Percentiles rank a stretch among this genome's conserved stretches.
These are phyloP conservation scores for Mustelus asterias DNA, from an alignment of 2,113 vertebrate genomes.

Conservation along the genomic window DNA sequence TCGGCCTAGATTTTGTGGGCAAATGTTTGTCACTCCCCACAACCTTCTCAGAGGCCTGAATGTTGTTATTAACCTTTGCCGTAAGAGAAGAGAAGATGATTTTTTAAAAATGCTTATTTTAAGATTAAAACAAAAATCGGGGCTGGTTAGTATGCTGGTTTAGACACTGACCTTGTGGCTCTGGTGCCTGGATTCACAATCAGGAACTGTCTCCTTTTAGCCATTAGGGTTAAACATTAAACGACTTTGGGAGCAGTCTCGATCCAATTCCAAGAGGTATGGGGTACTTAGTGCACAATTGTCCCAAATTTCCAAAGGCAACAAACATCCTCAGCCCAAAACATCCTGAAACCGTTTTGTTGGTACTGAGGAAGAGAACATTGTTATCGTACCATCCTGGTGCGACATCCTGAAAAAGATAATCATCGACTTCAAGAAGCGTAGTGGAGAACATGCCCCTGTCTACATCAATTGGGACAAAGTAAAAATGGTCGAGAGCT, in stretches of 20 bases:
- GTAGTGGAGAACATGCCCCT: too few species aligned
- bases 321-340: background rate
- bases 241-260: background rate
- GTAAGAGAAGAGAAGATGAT: background rate
- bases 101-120: background rate
- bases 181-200: background rate
- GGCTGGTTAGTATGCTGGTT: background rate
- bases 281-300: background rate
- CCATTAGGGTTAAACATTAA: background rate
- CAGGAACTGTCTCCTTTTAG: background rate
- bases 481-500: too few species aligned
- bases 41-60: background rate
- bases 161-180: background rate
- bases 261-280: background rate
- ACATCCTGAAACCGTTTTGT: too few species aligned
- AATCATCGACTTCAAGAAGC: too few species aligned
- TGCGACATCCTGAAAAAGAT: too few species aligned
- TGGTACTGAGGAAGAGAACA: too few species aligned
- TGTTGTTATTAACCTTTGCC: background rate
- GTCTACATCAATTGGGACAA: too few species aligned
- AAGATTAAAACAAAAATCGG: background rate
- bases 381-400: too few species aligned
- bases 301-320: background rate
- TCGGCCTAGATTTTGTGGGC: background rate
- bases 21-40: too few species aligned